These are phyloP conservation scores for Ellobium chinense DNA, from an alignment of 2,888 invertebrate species.

Conservation along the genomic window DNA sequence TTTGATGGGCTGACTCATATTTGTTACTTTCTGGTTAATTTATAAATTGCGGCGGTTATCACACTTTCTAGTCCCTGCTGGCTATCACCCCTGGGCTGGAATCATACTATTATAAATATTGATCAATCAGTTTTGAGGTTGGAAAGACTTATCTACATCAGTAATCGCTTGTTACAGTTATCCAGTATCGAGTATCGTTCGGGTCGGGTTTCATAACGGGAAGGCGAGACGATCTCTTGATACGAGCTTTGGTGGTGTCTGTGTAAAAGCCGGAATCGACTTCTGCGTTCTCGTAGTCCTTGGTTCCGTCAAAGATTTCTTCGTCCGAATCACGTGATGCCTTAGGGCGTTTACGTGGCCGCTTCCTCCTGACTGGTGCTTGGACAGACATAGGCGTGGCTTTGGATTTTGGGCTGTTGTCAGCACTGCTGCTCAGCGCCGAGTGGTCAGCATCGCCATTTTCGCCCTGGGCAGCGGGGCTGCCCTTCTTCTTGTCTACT, in stretches of 20 bases:
- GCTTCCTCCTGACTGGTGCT: conserved; percentile 2
- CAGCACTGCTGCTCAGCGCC: not conserved
- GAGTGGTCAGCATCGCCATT: not conserved
- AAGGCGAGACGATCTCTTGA: conserved; percentile 29
- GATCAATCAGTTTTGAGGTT: too few species aligned
- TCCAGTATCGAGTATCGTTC: conserved; percentile 37
- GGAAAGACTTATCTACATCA: too few species aligned
- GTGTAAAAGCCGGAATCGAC: conserved; percentile 35
- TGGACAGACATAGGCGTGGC: not conserved
- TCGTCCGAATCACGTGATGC: not conserved
- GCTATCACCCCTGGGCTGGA: too few species aligned
- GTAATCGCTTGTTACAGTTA: conserved; percentile 20
- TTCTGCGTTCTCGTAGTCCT: conserved; percentile 23
- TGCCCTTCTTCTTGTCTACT: not conserved
- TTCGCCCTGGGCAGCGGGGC: not conserved
- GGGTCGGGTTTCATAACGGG: conserved; percentile 31
- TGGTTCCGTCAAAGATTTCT: conserved; percentile 26
- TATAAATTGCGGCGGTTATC: too few species aligned
- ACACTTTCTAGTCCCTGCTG: too few species aligned
- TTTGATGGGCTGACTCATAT: too few species aligned
- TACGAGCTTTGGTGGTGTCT: conserved; percentile 17
- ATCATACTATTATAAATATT: too few species aligned
- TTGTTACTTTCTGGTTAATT: too few species aligned
- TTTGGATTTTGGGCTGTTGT: not conserved
- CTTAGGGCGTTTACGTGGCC: not conserved